Base-by-base conservation (phyloP, 2,888 invertebrate genomes). In the Acrocera orbiculus region DNA sequence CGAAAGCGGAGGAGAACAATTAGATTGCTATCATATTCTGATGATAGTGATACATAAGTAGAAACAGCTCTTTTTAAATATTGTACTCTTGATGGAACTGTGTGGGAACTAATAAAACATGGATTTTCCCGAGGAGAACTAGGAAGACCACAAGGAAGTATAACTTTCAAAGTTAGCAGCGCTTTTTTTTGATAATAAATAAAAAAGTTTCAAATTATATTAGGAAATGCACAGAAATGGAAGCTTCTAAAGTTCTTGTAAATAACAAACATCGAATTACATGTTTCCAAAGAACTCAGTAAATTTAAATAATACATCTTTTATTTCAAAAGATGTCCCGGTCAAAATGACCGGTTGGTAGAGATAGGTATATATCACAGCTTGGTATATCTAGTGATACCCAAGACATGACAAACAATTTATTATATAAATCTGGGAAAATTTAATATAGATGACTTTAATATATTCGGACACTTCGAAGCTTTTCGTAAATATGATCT, bases 301-400 rank as follows among this genome's bases (percentile, higher is more conserved):
- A 5, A 26, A 26, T 26, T 13, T 7, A 26, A 26, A 26, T 26
- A 26, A 3, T 26, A 26, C 13, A 26, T 26, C 26, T 26, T 7
- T 26, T 26, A 7, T 26, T 26, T 26, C 8, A 26, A 26, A 26
- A 26, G 26, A 26, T 6, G n/a, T 26, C 26, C 26, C 3, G 9
- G 26, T 26, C 26, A 26, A 26, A 26, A 26, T 26, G 26, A 26
- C 26, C 26, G 26, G 11, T n/a, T n/a, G n/a, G n/a, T n/a, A n/a
- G n/a, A n/a, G n/a, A n/a, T n/a, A n/a, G n/a, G n/a, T n/a, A n/a
- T n/a, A n/a, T n/a, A n/a, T n/a, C n/a, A n/a, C n/a, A n/a, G n/a
- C n/a, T n/a, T n/a, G n/a, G n/a, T n/a, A n/a, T n/a, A n/a, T n/a
- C n/a, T n/a, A n/a, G n/a, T n/a, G n/a, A n/a, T n/a, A n/a, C n/a